Base-by-base conservation (phyloP, 2,888 invertebrate species). In the Scaptomyza parva region DNA sequence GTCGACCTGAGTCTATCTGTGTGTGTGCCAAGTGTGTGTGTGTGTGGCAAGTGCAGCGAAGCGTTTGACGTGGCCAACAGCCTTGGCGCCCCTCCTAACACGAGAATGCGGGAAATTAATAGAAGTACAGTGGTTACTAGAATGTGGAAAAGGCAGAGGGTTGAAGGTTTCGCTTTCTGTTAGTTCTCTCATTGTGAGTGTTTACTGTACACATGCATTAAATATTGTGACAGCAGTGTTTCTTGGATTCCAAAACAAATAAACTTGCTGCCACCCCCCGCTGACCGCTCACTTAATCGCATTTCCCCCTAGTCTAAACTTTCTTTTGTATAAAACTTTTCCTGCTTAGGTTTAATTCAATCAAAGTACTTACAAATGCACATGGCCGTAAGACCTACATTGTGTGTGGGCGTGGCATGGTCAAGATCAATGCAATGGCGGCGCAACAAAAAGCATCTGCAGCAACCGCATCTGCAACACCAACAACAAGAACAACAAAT, bases 31-130 rank as follows among this genome's bases (percentile, higher is more conserved):
- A 6, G 40, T 30, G 1, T 37, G 45, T 28, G 14, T 37, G 17
- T 24, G 67, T 35, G 30, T 57, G 53, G 61, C 71, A 35, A 60
- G 61, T 69, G 84, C 81, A 84, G 58, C 65, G 62, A 58, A 73
- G 69, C 80, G 66, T 70, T 76, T 65, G 62, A 70, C 70, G 63
- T 39, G 12, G 33, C 53, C 48, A 35, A 30, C 11, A 77, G 48
- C 57, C 65, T 59, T 76, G 60, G 71, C 68, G 35, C 30, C 28
- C 28, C 28, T n/a, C n/a, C n/a, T n/a, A n/a, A 28, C 28, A 28
- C 28, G 5, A 18, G n/a, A 20, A 48, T 47, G 22, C 47, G 39
- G 12, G 37, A 35, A 60, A 61, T 41, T 39, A 51, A 63, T 72
- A 35, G 39, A 53, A 64, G 50, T 73, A 33, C 30, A n/a, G n/a